Percentiles rank a stretch among this genome's conserved stretches.
Conservation (phyloP, 2,797 vertebrate genomes). For the Gallirallus australis region DNA sequence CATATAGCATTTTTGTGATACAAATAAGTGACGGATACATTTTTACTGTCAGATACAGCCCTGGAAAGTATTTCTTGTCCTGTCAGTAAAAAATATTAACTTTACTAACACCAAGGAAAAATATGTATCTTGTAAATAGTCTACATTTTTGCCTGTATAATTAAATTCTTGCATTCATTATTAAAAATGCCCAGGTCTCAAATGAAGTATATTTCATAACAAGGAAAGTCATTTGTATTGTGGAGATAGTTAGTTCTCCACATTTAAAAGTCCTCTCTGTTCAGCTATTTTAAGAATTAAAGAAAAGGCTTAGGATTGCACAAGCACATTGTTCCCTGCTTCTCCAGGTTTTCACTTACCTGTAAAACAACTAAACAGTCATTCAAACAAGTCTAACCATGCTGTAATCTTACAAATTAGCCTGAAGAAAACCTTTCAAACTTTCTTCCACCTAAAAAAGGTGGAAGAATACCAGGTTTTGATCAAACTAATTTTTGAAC, state of each 20-base stretch:
- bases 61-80: not conserved
- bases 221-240: not conserved
- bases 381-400: not conserved
- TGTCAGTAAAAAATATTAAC: rapidly evolving
- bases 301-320: not conserved
- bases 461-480: not conserved
- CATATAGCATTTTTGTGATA: not conserved
- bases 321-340: not conserved
- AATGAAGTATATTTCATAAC: not conserved
- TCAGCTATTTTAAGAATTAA: not conserved
- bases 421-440: not conserved
- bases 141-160: not conserved
- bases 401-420: not conserved
- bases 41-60: not conserved
- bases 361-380: not conserved
- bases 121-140: not conserved
- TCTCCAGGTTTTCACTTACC: not conserved
- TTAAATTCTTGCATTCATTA: not conserved
- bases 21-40: not conserved
- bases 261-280: not conserved
- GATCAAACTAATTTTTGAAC: not conserved
- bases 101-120: not conserved
- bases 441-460: not conserved
- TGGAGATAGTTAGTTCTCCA: not conserved
- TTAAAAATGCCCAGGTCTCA: not conserved